phyloP scores from a whole-genome alignment of 2,888 invertebrate genomes.

The Anoncus sp. region DNA sequence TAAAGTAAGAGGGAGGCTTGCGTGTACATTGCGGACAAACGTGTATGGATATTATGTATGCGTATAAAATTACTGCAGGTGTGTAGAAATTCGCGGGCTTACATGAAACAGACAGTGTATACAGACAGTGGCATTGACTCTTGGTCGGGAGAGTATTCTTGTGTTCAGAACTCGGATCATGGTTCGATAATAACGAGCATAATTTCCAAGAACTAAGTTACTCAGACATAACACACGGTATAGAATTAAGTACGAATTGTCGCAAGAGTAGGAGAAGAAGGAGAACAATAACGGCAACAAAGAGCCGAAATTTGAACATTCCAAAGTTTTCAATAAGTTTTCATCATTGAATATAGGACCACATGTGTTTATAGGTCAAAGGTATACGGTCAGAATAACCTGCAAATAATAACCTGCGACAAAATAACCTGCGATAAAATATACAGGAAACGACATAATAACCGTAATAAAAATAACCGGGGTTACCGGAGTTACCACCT shows the following conservation, averaged over 20 bases:
- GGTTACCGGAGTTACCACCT: too few relatives aligned
- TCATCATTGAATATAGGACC: background rate
- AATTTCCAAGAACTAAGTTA: slow-evolving; percentile 14
- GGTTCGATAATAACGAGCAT: slow-evolving; percentile 17
- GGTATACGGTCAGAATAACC: too few relatives aligned
- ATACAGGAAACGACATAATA: too few relatives aligned
- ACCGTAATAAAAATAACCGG: too few relatives aligned
- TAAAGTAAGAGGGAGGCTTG: slow-evolving; percentile 43
- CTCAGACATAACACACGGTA: slow-evolving; percentile 10
- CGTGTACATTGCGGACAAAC: slow-evolving; percentile 27
- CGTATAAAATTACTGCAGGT: background rate
- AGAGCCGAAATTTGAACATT: background rate
- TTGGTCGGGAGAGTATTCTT: slow-evolving; percentile 26
- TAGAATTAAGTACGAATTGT: slow-evolving; percentile 31
- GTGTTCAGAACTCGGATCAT: slow-evolving; percentile 37
- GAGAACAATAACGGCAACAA: background rate
- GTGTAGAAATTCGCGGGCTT: background rate
- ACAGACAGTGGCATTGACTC: slow-evolving; percentile 18
- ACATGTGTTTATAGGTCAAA: too few relatives aligned
- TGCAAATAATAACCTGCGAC: too few relatives aligned
- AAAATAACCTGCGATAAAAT: too few relatives aligned
- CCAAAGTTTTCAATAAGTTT: background rate
- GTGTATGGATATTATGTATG: slow-evolving; percentile 21
- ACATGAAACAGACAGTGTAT: slow-evolving; percentile 18
- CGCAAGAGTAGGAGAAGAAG: slow-evolving; percentile 10